Percentiles rank a stretch among this genome's conserved stretches.
These are phyloP conservation scores for Onychorhynchus coronatus DNA, from an alignment of 2,113 vertebrate species.

Conservation along the genomic window DNA sequence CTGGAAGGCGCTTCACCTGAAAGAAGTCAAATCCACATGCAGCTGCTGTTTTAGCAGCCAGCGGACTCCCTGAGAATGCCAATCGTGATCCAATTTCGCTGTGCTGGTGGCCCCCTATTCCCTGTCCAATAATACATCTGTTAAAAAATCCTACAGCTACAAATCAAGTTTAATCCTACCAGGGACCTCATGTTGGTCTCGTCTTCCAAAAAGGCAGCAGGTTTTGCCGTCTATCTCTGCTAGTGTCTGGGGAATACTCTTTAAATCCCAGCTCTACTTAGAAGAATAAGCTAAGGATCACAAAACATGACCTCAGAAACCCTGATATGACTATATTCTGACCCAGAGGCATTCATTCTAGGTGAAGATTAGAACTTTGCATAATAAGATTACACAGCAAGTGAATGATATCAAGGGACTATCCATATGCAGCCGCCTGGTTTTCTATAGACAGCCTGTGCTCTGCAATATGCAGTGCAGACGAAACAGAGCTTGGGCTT, in stretches of 20 bases:
- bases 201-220: slow-evolving; percentile 87
- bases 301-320: slow-evolving; percentile 89
- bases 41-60: slow-evolving; percentile 87
- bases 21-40: slow-evolving; percentile 89
- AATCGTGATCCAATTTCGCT: slow-evolving; percentile 89
- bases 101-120: slow-evolving; percentile 90
- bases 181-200: slow-evolving; percentile 91
- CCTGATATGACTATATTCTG: slow-evolving; percentile 93
- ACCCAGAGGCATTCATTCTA: slow-evolving; percentile 93
- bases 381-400: slow-evolving; percentile 99
- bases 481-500: slow-evolving; percentile 77
- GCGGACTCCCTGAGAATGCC: slow-evolving; percentile 83
- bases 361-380: slow-evolving; percentile 99
- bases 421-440: slow-evolving; percentile 98
- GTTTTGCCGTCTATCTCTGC: slow-evolving; percentile 79
- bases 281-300: slow-evolving; percentile 92
- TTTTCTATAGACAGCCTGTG: slow-evolving; percentile 87
- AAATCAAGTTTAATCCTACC: slow-evolving; percentile 95
- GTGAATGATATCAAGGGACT: slow-evolving; percentile 99
- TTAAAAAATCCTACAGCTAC: slow-evolving; percentile 93
- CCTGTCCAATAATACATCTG: slow-evolving; percentile 94
- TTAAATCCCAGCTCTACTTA: slow-evolving; percentile 90
- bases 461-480: slow-evolving; percentile 79
- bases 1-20: slow-evolving; percentile 91
- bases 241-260: slow-evolving; percentile 86